Evolutionary conservation across 2,888 invertebrate genomes (phyloP).

Genomic region (Drosophila multiciliata): DNA sequence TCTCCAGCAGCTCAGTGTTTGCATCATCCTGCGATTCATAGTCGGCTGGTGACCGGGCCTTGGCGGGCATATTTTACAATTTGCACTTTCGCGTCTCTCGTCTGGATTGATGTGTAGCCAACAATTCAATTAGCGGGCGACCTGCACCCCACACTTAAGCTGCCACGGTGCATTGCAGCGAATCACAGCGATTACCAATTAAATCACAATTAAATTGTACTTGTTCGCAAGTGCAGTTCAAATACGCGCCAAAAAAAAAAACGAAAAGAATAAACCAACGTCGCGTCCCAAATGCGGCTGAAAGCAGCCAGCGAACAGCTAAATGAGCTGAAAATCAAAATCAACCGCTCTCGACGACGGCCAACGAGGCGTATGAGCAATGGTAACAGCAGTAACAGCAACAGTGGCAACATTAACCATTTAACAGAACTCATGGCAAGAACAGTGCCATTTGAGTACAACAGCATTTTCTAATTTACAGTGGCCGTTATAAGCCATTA

Average conservation of each 20-base stretch:
- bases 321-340: constrained; percentile 28
- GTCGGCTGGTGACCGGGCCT: constrained; percentile 63
- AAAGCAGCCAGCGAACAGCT: constrained; percentile 15
- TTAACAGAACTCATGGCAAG: constrained; percentile 11
- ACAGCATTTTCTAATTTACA: constrained; percentile 5
- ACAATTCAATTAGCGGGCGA: constrained; percentile 42
- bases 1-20: constrained; percentile 83
- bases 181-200: constrained; percentile 1
- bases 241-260: constrained; percentile 52
- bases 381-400: constrained; percentile 6
- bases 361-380: constrained; percentile 80
- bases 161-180: constrained; percentile 28
- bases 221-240: constrained; percentile 16
- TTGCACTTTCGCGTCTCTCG: constrained; percentile 9
- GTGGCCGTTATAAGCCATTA: not conserved
- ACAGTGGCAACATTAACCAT: constrained; percentile 13
- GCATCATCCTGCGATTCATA: constrained; percentile 83
- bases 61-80: constrained; percentile 44
- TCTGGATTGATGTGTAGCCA: not conserved
- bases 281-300: constrained; percentile 11
- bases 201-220: constrained; percentile 13
- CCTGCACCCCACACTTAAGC: constrained; percentile 32
- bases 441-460: constrained; percentile 3
- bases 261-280: constrained; percentile 1
- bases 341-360: constrained; percentile 74